Evolutionary conservation across 2,113 vertebrate species (phyloP).

Genomic region (Rousettus leschenaultii): DNA sequence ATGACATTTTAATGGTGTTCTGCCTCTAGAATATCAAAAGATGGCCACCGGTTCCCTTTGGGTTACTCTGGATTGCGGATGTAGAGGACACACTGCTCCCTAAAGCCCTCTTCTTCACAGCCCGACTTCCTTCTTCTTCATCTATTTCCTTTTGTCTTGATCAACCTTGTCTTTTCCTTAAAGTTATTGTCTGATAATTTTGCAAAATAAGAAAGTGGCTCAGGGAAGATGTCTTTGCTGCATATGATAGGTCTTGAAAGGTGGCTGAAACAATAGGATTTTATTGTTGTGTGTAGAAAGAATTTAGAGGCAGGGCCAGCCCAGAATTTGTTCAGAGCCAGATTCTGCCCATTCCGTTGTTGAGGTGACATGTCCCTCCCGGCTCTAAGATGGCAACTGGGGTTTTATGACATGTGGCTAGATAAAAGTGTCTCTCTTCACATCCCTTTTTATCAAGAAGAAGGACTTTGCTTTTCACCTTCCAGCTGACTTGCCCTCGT

Average conservation of each 20-base stretch:
- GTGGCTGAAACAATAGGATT: neutral
- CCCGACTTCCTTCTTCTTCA: accelerated
- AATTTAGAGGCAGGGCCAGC: neutral
- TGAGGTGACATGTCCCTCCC: accelerated
- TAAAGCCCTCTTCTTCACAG: no score
- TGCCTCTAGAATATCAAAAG: neutral
- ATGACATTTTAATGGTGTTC: neutral
- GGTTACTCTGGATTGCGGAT: accelerated
- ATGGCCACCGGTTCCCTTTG: neutral
- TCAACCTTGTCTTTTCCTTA: neutral
- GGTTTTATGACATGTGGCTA: no score
- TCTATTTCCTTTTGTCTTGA: neutral
- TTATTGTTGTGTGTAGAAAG: neutral
- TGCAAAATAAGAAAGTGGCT: neutral
- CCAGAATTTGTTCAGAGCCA: neutral
- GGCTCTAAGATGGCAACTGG: neutral
- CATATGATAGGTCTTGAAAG: neutral
- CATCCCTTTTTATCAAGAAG: neutral
- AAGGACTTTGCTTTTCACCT: neutral
- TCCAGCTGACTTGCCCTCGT: neutral
- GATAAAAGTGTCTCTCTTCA: neutral
- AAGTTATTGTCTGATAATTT: neutral
- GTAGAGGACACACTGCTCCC: accelerated
- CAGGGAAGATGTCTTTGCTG: neutral
- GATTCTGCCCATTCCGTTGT: neutral